A percentile compares a stretch with the other conserved stretches of the same genome.
Conservation (phyloP, 2,797 vertebrate genomes). For the Diplodus sargus region DNA sequence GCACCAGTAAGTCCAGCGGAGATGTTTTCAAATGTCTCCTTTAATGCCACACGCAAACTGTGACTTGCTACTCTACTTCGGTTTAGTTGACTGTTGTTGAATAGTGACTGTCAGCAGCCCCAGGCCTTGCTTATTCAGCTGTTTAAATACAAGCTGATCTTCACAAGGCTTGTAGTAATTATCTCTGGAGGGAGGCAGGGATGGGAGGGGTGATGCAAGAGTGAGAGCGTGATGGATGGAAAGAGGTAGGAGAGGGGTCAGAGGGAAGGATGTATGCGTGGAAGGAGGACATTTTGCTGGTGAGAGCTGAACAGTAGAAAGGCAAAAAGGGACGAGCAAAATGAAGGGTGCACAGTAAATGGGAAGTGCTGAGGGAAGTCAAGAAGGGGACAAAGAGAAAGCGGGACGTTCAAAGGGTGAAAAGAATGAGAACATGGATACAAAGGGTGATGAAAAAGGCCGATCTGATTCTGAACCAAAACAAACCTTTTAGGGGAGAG, state of each 20-base stretch:
- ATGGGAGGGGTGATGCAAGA: slow-evolving; percentile 32
- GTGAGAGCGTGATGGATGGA: slow-evolving; percentile 55
- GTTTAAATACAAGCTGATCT: slow-evolving; percentile 84
- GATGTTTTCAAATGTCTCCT: slow-evolving; percentile 41
- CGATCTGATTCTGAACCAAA: slow-evolving; percentile 3
- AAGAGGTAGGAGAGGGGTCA: slow-evolving; percentile 61
- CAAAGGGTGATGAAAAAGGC: slow-evolving; percentile 26
- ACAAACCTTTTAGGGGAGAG: background rate
- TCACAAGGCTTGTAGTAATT: slow-evolving; percentile 80
- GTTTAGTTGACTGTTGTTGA: slow-evolving; percentile 67
- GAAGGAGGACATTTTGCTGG: slow-evolving; percentile 46
- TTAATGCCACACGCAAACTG: slow-evolving; percentile 45
- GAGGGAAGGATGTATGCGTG: slow-evolving; percentile 35
- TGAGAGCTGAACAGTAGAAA: slow-evolving; percentile 20
- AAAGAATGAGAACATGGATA: slow-evolving; percentile 24
- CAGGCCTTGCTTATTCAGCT: slow-evolving; percentile 79
- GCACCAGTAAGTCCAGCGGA: slow-evolving; percentile 6
- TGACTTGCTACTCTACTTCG: slow-evolving; percentile 53
- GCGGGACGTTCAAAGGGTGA: slow-evolving; percentile 9
- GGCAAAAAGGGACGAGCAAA: slow-evolving; percentile 18
- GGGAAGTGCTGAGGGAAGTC: slow-evolving; percentile 7
- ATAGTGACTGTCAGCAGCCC: slow-evolving; percentile 72
- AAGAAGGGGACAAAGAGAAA: slow-evolving; percentile 4
- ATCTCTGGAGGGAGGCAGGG: slow-evolving; percentile 65
- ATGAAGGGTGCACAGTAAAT: slow-evolving; percentile 18